These are phyloP conservation scores for Perizoma flavofasciatum DNA, from an alignment of 2,888 invertebrate species.

Conservation along the genomic window DNA sequence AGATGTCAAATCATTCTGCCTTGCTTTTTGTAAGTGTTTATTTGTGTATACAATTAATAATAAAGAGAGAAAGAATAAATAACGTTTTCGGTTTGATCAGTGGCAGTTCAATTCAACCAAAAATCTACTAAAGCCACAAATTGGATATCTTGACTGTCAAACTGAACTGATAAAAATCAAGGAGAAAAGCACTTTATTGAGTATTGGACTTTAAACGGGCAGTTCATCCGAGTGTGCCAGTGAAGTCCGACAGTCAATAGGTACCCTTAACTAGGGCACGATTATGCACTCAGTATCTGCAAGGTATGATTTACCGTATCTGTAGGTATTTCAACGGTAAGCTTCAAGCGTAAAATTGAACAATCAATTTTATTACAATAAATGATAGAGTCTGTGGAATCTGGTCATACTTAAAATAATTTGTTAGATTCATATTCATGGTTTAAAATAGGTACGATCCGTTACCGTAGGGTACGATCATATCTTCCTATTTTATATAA, in stretches of 20 bases:
- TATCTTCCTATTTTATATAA: conserved; percentile 12
- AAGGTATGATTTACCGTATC: conserved; percentile 36
- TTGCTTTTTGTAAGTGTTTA: too few relatives aligned
- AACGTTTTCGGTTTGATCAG: too few relatives aligned
- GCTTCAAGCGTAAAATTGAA: conserved; percentile 42
- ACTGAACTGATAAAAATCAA: too few relatives aligned
- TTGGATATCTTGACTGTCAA: too few relatives aligned
- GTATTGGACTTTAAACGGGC: background rate
- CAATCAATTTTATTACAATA: conserved; percentile 43
- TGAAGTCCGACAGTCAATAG: conserved; percentile 14
- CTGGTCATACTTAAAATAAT: conserved; percentile 28
- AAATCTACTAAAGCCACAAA: too few relatives aligned
- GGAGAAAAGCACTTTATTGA: too few relatives aligned
- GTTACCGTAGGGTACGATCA: conserved; percentile 4
- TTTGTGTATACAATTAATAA: too few relatives aligned
- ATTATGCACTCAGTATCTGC: conserved; percentile 37
- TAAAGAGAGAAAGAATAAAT: too few relatives aligned
- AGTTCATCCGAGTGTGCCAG: background rate
- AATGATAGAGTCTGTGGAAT: conserved; percentile 38
- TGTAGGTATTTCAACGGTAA: conserved; percentile 41
- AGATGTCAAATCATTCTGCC: too few relatives aligned
- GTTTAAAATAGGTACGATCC: conserved; percentile 8
- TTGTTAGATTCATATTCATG: conserved; percentile 28
- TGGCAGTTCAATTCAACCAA: too few relatives aligned
- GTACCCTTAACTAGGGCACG: conserved; percentile 38